Evolutionary conservation across 2,797 vertebrate species (phyloP).

Genomic region (Lerista edwardsae): DNA sequence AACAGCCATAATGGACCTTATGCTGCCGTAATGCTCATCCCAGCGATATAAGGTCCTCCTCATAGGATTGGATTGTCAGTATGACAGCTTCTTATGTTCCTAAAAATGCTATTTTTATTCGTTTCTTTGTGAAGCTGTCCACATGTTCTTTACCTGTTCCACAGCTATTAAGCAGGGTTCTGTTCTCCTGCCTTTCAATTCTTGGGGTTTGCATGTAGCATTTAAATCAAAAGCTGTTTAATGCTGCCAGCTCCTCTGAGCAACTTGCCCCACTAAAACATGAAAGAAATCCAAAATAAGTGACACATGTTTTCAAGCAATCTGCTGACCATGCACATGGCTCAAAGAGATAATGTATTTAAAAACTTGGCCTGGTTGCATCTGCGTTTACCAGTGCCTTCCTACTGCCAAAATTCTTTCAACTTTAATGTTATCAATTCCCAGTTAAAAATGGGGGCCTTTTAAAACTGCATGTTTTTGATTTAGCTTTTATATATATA

Average conservation of each 20-base stretch:
- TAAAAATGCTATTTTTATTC: neutral
- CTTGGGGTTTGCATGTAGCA: neutral
- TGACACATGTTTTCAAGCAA: neutral
- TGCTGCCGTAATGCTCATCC: too few relatives aligned
- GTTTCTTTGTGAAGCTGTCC: neutral
- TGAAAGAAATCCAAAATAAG: neutral
- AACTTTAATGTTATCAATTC: neutral
- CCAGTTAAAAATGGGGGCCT: neutral
- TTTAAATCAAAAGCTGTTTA: neutral
- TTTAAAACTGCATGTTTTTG: neutral
- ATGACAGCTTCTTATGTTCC: too few relatives aligned
- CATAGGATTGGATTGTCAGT: too few relatives aligned
- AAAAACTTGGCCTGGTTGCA: neutral
- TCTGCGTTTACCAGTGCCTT: neutral
- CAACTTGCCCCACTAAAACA: neutral
- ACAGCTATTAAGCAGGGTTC: too few relatives aligned
- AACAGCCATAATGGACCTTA: too few relatives aligned
- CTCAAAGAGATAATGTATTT: neutral
- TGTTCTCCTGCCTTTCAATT: neutral
- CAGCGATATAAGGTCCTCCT: too few relatives aligned
- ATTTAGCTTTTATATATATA: neutral
- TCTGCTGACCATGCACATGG: neutral
- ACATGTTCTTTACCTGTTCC: neutral
- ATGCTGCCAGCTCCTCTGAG: rapidly evolving
- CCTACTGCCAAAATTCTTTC: neutral